Conservation (phyloP, 2,888 invertebrate genomes). For the Athetis lepigone region DNA sequence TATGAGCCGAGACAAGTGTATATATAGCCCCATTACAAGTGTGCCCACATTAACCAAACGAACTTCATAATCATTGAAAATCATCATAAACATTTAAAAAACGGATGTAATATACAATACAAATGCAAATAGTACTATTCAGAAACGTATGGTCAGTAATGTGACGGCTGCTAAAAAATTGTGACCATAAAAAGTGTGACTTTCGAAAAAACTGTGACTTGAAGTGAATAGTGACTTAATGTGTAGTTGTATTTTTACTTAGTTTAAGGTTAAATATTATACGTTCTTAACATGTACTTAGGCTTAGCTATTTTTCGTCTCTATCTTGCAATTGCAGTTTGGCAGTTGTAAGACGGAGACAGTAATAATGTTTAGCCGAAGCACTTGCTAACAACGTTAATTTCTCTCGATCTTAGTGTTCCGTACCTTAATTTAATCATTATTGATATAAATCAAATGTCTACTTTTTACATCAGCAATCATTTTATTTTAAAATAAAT, state of each 20-base stretch:
- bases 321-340: no score
- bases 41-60: constrained; percentile 24
- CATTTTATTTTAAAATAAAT: no score
- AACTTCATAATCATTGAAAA: constrained; percentile 20
- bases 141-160: constrained; percentile 9
- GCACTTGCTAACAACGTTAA: no score
- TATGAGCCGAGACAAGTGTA: no score
- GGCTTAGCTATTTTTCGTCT: no score
- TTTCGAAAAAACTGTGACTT: constrained; percentile 54
- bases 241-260: constrained; percentile 48
- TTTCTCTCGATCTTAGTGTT: no score
- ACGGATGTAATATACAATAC: constrained; percentile 24
- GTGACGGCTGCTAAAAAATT: constrained; percentile 17
- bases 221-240: constrained; percentile 53
- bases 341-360: no score
- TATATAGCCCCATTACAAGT: no score
- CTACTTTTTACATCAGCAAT: no score
- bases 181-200: constrained; percentile 45
- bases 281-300: no score
- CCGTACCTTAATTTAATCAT: constrained; percentile 36
- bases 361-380: no score
- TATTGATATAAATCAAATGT: constrained; percentile 3
- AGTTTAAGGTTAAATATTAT: no score
- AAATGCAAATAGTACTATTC: constrained; percentile 11
- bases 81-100: constrained; percentile 16